Evolutionary conservation across 1,140 invertebrate genomes (phyloP).

Genomic region (Macrobrachium nipponense): DNA sequence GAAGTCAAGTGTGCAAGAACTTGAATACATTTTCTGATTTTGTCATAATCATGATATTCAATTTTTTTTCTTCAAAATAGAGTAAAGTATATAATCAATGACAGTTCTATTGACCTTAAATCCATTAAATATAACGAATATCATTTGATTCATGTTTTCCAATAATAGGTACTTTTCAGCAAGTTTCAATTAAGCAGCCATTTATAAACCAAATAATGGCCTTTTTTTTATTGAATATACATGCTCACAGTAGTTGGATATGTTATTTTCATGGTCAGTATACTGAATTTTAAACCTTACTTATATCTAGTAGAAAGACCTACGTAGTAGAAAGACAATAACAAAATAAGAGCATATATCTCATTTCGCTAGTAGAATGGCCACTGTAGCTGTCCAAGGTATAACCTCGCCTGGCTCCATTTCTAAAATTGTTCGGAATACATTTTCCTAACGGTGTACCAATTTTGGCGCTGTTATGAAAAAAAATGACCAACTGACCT

Average conservation of each 20-base stretch:
- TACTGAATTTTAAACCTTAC: neutral
- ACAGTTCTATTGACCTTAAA: neutral
- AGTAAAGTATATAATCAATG: neutral
- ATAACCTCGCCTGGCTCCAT: neutral
- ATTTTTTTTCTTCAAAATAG: neutral
- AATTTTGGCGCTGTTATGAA: neutral
- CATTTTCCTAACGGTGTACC: neutral
- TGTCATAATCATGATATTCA: neutral
- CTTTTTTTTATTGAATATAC: neutral
- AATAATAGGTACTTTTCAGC: neutral
- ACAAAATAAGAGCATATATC: neutral
- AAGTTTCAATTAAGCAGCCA: too few relatives aligned
- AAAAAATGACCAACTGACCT: neutral
- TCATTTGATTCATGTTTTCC: neutral
- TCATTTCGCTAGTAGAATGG: neutral
- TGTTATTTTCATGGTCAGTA: neutral
- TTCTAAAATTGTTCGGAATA: neutral
- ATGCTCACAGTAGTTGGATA: neutral
- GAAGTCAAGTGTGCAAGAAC: neutral
- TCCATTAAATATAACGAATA: neutral
- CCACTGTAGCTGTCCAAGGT: neutral
- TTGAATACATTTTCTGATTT: neutral
- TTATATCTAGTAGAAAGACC: conserved; percentile 3
- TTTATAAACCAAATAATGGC: too few relatives aligned
- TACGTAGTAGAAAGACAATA: too few relatives aligned